Conservation (phyloP, 2,888 invertebrate genomes). For the Teleogryllus oceanicus region DNA sequence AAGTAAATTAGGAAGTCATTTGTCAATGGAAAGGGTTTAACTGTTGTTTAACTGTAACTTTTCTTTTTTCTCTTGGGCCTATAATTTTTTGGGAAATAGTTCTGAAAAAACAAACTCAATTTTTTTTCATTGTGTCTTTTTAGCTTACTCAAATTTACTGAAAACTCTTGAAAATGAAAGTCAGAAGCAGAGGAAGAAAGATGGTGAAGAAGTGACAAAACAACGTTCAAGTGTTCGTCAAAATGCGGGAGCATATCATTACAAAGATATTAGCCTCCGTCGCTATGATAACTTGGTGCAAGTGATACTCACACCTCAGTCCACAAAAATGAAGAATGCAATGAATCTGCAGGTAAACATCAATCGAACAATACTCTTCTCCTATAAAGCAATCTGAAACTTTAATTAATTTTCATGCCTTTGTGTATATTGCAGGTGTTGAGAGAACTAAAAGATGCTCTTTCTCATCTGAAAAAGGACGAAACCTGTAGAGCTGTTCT, state of each 20-base stretch:
- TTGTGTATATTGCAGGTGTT: constrained; percentile 58
- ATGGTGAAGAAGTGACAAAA: constrained; percentile 39
- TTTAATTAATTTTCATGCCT: background rate
- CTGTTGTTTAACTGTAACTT: too few species aligned
- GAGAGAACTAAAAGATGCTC: constrained; percentile 67
- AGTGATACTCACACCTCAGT: constrained; percentile 56
- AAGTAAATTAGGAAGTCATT: background rate
- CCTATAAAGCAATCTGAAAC: background rate
- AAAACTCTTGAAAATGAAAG: constrained; percentile 37
- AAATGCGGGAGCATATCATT: constrained; percentile 42
- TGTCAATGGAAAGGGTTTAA: too few species aligned
- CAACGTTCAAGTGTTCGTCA: constrained; percentile 40
- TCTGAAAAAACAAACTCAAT: background rate
- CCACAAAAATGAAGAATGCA: constrained; percentile 58
- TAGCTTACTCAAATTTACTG: constrained; percentile 37
- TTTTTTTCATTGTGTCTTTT: background rate
- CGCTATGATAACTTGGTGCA: constrained; percentile 61
- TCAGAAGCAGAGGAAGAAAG: constrained; percentile 32
- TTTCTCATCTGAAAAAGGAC: constrained; percentile 62
- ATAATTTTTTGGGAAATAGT: background rate
- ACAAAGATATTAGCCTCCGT: constrained; percentile 54
- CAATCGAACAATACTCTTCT: background rate
- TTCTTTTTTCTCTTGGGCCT: too few species aligned
- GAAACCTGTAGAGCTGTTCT: constrained; percentile 65
- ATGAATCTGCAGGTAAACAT: constrained; percentile 58